These are phyloP conservation scores for Henricia sp. DNA, from an alignment of 53 echinoderm and acorn worm genomes.

Conservation along the genomic window DNA sequence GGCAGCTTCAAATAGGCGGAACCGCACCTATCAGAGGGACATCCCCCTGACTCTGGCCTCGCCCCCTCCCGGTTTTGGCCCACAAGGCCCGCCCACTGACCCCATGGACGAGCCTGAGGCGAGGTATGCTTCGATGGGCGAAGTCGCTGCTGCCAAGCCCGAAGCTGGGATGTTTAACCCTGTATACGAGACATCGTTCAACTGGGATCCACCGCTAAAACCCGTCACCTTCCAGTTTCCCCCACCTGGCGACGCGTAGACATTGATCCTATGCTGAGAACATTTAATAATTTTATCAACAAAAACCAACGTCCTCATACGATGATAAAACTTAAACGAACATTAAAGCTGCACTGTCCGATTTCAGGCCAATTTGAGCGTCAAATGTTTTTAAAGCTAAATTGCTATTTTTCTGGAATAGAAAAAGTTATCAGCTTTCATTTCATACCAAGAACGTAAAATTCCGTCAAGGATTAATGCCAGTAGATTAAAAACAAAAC, in stretches of 20 bases:
- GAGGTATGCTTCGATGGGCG: neutral
- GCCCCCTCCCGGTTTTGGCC: neutral
- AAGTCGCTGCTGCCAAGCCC: neutral
- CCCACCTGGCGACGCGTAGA: neutral
- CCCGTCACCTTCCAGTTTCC: constrained; percentile 13
- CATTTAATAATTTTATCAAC: too few relatives aligned
- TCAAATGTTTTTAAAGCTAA: too few relatives aligned
- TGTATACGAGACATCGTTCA: constrained; percentile 14
- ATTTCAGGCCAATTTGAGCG: too few relatives aligned
- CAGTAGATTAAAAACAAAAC: too few relatives aligned
- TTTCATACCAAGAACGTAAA: too few relatives aligned
- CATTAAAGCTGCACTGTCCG: too few relatives aligned
- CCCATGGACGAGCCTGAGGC: neutral
- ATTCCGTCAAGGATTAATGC: too few relatives aligned
- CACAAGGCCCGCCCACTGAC: neutral
- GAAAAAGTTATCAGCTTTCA: too few relatives aligned
- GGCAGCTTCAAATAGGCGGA: neutral
- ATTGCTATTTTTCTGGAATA: too few relatives aligned
- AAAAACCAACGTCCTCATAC: too few relatives aligned
- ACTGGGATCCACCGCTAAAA: neutral
- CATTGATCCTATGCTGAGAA: too few relatives aligned
- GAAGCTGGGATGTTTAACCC: constrained; percentile 7
- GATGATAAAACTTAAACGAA: too few relatives aligned
- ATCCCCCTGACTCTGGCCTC: neutral
- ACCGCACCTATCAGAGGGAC: neutral